Base-by-base conservation (phyloP, 2,797 vertebrate species). In the Hephaestus fuliginosus region DNA sequence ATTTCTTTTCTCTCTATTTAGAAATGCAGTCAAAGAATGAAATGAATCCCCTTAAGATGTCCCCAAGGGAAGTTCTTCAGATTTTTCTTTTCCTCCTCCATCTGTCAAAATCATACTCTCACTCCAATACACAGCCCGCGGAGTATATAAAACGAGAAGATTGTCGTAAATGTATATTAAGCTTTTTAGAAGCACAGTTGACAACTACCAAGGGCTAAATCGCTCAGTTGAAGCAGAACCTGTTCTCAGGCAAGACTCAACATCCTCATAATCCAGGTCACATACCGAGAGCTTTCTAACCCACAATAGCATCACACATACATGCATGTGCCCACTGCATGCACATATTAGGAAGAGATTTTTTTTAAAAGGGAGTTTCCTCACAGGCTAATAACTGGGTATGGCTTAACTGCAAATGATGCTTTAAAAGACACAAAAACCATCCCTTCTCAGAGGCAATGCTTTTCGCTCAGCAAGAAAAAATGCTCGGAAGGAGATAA, bases 101-200 rank as follows among this genome's bases (percentile, higher is more conserved):
- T 94, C 94, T 95, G 94, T 95, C 94, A 94, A 90, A 92, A 89
- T 89, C 84, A 88, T 90, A 85, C 87, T 92, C 85, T 90, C 93
- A 92, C 91, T 93, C 80, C 85, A 91, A 87, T 91, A 92, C 91
- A 89, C 89, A 92, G 94, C 93, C 91, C 56, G 80, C 70, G 39
- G 93, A 88, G 76, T 81, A 80, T 83, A 88, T 88, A 81, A 94
- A 91, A 83, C 33, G 58, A 89, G 79, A 91, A 88, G 86, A 72
- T 88, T 92, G 91, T 90, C 74, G 82, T 91, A 92, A 92, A 94
- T 90, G 90, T 91, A 91, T 92, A 90, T 93, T 86, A 91, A 93
- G 88, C 89, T 90, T 92, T 93, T 94, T 92, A 93, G 86, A 90
- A 91, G 89, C 84, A 72, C 76, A 72, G 83, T 87, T 89, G 85